phyloP scores from a whole-genome alignment of 2,888 invertebrate genomes.

The Gisinianus flammeolus region DNA sequence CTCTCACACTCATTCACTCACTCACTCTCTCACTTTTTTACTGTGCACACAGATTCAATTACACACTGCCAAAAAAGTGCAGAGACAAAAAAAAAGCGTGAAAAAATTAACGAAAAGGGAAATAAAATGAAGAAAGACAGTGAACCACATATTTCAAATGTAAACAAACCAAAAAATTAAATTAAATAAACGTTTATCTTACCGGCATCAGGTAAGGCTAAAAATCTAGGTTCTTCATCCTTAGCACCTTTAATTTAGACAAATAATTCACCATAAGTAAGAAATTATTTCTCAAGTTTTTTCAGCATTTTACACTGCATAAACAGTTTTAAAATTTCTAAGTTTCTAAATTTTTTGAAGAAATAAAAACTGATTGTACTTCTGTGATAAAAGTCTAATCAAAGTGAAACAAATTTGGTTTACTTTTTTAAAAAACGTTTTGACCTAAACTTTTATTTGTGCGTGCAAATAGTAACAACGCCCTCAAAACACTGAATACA shows the following conservation, averaged over 20 bases:
- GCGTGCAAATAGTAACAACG: too few species aligned
- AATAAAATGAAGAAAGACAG: background rate
- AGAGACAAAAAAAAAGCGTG: too few species aligned
- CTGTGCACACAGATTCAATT: background rate
- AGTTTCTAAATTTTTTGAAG: background rate
- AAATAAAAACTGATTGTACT: background rate
- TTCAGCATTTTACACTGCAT: background rate
- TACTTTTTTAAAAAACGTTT: too few species aligned
- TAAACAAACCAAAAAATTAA: background rate
- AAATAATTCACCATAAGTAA: too few species aligned
- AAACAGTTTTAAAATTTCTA: too few species aligned
- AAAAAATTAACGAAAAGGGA: too few species aligned
- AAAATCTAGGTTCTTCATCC: conserved; percentile 52
- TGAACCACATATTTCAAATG: background rate
- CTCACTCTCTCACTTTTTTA: too few species aligned
- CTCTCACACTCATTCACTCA: background rate
- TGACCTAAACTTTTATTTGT: too few species aligned
- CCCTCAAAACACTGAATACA: too few species aligned
- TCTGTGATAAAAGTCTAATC: background rate
- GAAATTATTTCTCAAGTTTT: background rate
- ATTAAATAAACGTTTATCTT: conserved; percentile 27
- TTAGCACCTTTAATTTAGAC: conserved; percentile 16
- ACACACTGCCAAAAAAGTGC: background rate
- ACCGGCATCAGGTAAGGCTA: conserved; percentile 56
- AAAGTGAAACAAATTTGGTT: background rate